phyloP scores from a whole-genome alignment of 1,140 invertebrate genomes.

The Trachymyrmex septentrionalis region DNA sequence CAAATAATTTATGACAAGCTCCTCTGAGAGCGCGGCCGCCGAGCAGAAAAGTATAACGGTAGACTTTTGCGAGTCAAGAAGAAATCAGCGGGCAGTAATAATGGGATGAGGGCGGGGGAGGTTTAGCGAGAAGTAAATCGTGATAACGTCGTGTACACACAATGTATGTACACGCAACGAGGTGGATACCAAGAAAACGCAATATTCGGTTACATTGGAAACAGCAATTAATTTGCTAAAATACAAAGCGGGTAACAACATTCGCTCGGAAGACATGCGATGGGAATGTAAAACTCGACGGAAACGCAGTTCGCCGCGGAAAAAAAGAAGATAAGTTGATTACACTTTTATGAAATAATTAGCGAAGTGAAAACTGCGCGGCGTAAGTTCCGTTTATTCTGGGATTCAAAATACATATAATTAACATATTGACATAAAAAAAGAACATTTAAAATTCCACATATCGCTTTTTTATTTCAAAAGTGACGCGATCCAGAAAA shows the following conservation, averaged over 20 bases:
- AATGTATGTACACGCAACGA: slow-evolving; percentile 1
- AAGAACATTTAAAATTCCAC: background rate
- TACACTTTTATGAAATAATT: slow-evolving; percentile 26
- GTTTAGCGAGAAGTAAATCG: background rate
- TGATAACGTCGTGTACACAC: background rate
- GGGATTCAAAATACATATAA: background rate
- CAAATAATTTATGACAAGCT: slow-evolving; percentile 51
- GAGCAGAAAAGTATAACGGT: slow-evolving; percentile 32
- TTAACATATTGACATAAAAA: background rate
- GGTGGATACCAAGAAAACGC: background rate
- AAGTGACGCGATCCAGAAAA: too few relatives aligned
- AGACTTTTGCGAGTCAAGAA: slow-evolving; percentile 20
- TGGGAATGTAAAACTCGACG: slow-evolving; percentile 19
- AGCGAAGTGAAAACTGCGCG: background rate
- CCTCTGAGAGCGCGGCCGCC: background rate
- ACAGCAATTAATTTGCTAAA: slow-evolving; percentile 42
- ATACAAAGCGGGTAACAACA: background rate
- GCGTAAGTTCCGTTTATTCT: background rate
- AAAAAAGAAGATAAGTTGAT: slow-evolving; percentile 24
- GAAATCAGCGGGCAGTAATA: slow-evolving; percentile 3
- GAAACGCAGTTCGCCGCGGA: slow-evolving; percentile 14
- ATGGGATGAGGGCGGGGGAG: background rate
- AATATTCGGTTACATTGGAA: slow-evolving; percentile 8
- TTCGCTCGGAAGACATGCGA: background rate
- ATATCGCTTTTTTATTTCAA: too few relatives aligned